Base-by-base conservation (phyloP, 1,140 invertebrate genomes). In the Paraescarpia echinospica region DNA sequence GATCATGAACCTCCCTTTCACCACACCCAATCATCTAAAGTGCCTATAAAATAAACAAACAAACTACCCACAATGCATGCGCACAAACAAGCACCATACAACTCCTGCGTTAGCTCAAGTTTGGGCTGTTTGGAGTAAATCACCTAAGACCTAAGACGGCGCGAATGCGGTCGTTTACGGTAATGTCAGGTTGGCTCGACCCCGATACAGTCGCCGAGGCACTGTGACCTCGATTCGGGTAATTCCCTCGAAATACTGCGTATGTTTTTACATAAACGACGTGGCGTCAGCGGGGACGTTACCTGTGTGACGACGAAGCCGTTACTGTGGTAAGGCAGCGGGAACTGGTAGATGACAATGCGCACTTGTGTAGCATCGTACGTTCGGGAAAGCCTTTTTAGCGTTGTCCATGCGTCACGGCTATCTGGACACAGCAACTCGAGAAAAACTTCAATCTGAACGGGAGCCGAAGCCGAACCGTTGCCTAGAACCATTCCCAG, bases 381-480 rank as follows among this genome's bases (percentile, higher is more conserved):
- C 59, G 27, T 31, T 77, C 59, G 59, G 59, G 59, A 77, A 77
- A 77, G 59, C 14, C 18, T 77, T 77, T 77, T 77, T 31, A 77
- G 59, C 27, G 27, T 77, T 27, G 18, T 77, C 59, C 59, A 77
- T 31, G 59, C 59, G 12, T 77, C 12, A 18, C 9, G 22, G 22
- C 59, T 77, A 31, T 77, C 59, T 27, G 59, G 59, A 77, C 59
- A 77, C 2, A 77, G 27, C 59, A 77, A 77, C 59, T 77, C 59
- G 59, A 77, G 59, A 77, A 77, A 77, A 77, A 77, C 59, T 77
- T 77, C 59, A 27, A 77, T 77, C 59, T 77, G 59, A 77, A 77
- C 59, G 22, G 59, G 59, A 12, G 59, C 59, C 22, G 59, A 77
- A 18, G 59, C 59, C 27, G 59, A 77, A 2, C 59, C 59, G 59